phyloP scores from a whole-genome alignment of 2,797 vertebrate species.

The Lagocephalus sceleratus region DNA sequence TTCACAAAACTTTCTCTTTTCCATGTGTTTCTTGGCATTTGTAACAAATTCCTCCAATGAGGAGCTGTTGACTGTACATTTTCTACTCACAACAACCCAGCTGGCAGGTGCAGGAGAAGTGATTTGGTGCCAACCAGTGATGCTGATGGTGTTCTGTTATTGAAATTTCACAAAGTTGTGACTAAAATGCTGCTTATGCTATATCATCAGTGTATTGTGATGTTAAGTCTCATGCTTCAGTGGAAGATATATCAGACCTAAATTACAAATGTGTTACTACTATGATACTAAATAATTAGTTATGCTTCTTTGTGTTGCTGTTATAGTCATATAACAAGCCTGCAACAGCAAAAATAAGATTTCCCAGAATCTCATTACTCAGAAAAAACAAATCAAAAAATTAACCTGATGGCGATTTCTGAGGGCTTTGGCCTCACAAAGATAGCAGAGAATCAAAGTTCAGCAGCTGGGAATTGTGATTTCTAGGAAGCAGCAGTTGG shows the following conservation, averaged over 20 bases:
- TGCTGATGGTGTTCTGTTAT: slow-evolving; percentile 8
- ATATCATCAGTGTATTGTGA: slow-evolving; percentile 15
- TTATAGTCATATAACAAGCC: slow-evolving; percentile 15
- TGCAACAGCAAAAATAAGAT: neutral
- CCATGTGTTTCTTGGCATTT: slow-evolving; percentile 44
- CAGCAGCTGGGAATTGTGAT: slow-evolving; percentile 59
- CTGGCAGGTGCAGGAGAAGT: slow-evolving; percentile 49
- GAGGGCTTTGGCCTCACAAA: slow-evolving; percentile 43
- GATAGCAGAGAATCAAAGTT: slow-evolving; percentile 53
- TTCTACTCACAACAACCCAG: slow-evolving; percentile 52
- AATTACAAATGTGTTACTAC: neutral
- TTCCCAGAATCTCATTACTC: slow-evolving; percentile 39
- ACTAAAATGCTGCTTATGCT: slow-evolving; percentile 15
- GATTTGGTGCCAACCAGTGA: slow-evolving; percentile 15
- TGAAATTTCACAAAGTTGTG: slow-evolving; percentile 18
- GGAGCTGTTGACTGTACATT: slow-evolving; percentile 63
- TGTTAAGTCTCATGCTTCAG: slow-evolving; percentile 1
- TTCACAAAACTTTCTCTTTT: slow-evolving; percentile 35
- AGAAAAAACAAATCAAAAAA: slow-evolving; percentile 25
- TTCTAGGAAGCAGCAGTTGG: slow-evolving; percentile 63
- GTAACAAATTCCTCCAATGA: slow-evolving; percentile 56
- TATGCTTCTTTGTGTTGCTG: neutral
- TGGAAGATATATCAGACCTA: neutral
- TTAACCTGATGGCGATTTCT: slow-evolving; percentile 22
- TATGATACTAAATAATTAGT: neutral